phyloP scores from a whole-genome alignment of 2,797 vertebrate genomes.

The Poecilia gillii region DNA sequence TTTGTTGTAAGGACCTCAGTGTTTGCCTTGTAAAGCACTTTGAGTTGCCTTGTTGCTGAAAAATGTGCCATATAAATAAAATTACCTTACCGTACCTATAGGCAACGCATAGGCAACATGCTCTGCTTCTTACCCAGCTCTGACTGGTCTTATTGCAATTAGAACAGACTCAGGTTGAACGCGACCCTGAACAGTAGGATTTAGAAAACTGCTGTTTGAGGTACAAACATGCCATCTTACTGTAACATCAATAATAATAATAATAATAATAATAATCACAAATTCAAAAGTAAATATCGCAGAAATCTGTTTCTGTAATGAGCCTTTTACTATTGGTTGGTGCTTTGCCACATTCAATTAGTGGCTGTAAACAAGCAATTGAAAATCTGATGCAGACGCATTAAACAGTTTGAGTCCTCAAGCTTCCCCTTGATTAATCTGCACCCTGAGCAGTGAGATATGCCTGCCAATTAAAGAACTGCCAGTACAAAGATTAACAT shows the following conservation, averaged over 20 bases:
- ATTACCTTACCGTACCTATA: no score
- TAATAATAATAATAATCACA: neutral
- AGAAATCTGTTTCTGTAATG: neutral
- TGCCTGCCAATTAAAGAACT: neutral
- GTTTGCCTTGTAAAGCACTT: neutral
- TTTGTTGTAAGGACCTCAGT: neutral
- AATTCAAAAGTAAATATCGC: neutral
- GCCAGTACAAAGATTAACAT: neutral
- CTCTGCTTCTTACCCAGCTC: neutral
- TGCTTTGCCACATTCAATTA: neutral
- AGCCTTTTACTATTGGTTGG: neutral
- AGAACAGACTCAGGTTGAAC: neutral
- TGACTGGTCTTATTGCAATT: neutral
- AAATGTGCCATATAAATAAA: no score
- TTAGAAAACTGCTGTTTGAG: neutral
- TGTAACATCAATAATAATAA: neutral
- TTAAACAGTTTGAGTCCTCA: neutral
- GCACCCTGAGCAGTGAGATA: neutral
- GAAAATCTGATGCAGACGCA: neutral
- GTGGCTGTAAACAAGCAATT: neutral
- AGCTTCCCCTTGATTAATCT: neutral
- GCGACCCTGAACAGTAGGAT: neutral
- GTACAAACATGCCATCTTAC: neutral
- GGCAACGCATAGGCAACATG: neutral
- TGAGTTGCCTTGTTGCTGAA: no score